Conservation (phyloP, 2,113 vertebrate genomes). For the Paradisaea rubra region DNA sequence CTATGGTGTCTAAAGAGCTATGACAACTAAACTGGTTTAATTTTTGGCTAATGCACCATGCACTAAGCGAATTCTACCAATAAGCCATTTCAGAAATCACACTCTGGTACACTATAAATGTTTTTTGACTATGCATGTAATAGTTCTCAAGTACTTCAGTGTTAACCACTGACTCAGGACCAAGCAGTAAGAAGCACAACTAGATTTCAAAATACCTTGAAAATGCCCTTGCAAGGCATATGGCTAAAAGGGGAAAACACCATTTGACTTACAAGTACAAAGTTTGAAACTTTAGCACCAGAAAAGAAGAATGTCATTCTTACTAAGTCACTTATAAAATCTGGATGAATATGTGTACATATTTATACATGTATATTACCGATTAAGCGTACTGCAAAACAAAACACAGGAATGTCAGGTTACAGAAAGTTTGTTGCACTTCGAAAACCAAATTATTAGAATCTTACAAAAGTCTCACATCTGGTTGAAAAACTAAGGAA, state of each 20-base stretch:
- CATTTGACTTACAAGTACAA: neutral
- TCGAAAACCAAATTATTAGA: neutral
- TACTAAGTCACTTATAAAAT: neutral
- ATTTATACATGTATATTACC: neutral
- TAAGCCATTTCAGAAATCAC: neutral
- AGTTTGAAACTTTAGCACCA: neutral
- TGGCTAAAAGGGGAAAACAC: neutral
- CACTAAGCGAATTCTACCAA: neutral
- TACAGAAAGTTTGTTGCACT: neutral
- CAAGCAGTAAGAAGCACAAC: neutral
- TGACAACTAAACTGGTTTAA: neutral
- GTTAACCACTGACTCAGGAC: neutral
- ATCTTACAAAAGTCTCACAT: neutral
- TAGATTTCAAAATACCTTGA: neutral
- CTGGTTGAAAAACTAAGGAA: neutral
- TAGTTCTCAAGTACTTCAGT: neutral
- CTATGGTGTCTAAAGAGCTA: neutral
- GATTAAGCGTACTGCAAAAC: neutral
- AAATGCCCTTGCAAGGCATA: neutral
- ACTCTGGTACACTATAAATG: neutral
- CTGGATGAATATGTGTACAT: fast-evolving
- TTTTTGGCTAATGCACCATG: neutral
- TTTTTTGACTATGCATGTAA: neutral
- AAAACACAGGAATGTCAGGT: neutral
- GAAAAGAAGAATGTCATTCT: neutral